Percentiles rank a stretch among this genome's conserved stretches.
These are phyloP conservation scores for Poecilia picta DNA, from an alignment of 2,797 vertebrate genomes.

Conservation along the genomic window DNA sequence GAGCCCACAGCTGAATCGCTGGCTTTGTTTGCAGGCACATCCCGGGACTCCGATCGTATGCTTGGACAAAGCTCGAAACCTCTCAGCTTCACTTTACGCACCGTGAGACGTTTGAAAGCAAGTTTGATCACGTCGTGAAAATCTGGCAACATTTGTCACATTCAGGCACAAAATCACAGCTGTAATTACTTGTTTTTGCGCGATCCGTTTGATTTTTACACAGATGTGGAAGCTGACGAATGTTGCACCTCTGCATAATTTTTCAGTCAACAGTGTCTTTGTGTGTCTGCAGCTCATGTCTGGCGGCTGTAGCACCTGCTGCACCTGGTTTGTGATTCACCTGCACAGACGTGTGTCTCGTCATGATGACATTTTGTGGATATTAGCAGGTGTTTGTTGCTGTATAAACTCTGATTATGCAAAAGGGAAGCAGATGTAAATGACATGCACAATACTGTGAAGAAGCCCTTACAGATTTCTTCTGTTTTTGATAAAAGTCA, in stretches of 20 bases:
- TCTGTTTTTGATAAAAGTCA: not conserved
- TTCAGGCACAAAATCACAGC: not conserved
- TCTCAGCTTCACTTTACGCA: constrained; percentile 42
- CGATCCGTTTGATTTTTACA: constrained; percentile 8
- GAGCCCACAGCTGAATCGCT: constrained; percentile 62
- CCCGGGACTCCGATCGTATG: constrained; percentile 70
- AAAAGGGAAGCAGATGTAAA: not conserved
- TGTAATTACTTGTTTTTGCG: not conserved
- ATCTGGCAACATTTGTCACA: not conserved
- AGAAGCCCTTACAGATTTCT: not conserved
- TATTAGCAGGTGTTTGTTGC: constrained; percentile 74
- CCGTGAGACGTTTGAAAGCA: constrained; percentile 47
- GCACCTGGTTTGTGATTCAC: constrained; percentile 63
- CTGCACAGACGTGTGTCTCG: constrained; percentile 68
- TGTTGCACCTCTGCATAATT: not conserved
- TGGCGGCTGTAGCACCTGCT: constrained; percentile 57
- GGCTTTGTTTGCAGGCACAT: constrained; percentile 75
- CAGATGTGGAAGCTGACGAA: not conserved
- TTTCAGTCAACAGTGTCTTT: not conserved
- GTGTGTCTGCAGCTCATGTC: constrained; percentile 9
- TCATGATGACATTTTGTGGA: constrained; percentile 59
- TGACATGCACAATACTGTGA: not conserved
- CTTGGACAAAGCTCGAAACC: constrained; percentile 57
- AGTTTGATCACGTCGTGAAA: constrained; percentile 21
- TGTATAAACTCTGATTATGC: constrained; percentile 22